Evolutionary conservation across 2,888 invertebrate species (phyloP).

Genomic region (Microctonus aethiopoides): DNA sequence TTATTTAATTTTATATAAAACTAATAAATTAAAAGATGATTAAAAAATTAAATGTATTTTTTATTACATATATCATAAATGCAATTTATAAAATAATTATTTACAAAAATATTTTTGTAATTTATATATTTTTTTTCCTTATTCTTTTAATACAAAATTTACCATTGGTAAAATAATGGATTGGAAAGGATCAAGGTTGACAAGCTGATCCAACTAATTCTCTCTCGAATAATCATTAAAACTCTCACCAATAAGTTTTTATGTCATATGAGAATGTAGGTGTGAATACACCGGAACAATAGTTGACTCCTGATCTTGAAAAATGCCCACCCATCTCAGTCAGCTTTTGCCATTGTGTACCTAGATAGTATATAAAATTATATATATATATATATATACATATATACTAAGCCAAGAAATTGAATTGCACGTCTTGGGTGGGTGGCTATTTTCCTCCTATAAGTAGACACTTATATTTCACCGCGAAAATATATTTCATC

Average conservation of each 20-base stretch:
- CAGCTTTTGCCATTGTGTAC: constrained; percentile 51
- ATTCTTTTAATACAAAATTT: too few relatives aligned
- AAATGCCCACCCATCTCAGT: constrained; percentile 54
- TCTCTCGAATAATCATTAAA: constrained; percentile 11
- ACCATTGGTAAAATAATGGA: neutral
- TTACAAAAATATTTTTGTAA: too few relatives aligned
- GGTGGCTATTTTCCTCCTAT: too few relatives aligned
- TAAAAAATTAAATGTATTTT: too few relatives aligned
- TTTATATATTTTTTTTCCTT: neutral
- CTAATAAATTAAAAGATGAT: too few relatives aligned
- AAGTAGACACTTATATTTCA: too few relatives aligned
- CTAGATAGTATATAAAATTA: constrained; percentile 16
- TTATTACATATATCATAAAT: too few relatives aligned
- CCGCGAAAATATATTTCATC: too few relatives aligned
- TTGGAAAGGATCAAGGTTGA: constrained; percentile 25
- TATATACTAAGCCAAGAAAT: neutral
- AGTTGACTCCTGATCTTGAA: constrained; percentile 58
- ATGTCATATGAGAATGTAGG: constrained; percentile 29
- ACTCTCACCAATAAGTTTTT: constrained; percentile 16
- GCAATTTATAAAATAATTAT: too few relatives aligned
- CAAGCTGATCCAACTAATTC: constrained; percentile 12
- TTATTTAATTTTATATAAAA: too few relatives aligned
- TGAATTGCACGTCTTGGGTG: too few relatives aligned
- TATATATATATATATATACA: neutral
- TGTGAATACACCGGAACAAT: constrained; percentile 52